A percentile compares a stretch with the other conserved stretches of the same genome.
Evolutionary conservation across 2,888 invertebrate genomes (phyloP).

Genomic region (Therioaphis trifolii): DNA sequence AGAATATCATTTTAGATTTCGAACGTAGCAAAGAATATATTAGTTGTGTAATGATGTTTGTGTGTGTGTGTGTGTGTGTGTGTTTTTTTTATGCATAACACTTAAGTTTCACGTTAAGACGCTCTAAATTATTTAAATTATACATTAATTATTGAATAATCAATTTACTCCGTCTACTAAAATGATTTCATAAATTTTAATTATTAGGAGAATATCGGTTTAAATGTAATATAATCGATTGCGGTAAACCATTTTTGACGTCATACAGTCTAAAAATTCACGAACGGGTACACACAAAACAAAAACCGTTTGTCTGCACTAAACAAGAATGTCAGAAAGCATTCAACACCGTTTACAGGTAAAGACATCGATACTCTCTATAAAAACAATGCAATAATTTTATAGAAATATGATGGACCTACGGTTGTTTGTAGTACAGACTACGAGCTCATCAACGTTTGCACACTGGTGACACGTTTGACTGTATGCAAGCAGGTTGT

Average conservation of each 20-base stretch:
- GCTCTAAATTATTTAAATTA: too few relatives aligned
- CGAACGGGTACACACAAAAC: conserved; percentile 91
- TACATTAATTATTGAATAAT: too few relatives aligned
- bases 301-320: conserved; percentile 90
- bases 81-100: too few relatives aligned
- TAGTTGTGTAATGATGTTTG: too few relatives aligned
- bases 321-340: conserved; percentile 88
- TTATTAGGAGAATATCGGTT: conserved; percentile 90
- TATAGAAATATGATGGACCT: conserved; percentile 52
- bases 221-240: conserved; percentile 86
- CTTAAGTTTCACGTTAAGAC: too few relatives aligned
- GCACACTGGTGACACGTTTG: conserved; percentile 94
- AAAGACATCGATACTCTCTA: conserved; percentile 65
- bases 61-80: too few relatives aligned
- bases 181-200: not conserved
- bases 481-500: conserved; percentile 86
- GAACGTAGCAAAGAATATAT: too few relatives aligned
- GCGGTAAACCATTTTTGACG: conserved; percentile 93
- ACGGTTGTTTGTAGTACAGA: conserved; percentile 69
- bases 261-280: conserved; percentile 96
- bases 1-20: too few relatives aligned
- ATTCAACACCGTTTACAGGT: conserved; percentile 94
- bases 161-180: not conserved
- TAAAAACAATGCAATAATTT: conserved; percentile 9
- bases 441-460: conserved; percentile 89